Base-by-base conservation (phyloP, 2,888 invertebrate genomes). In the Tanytarsus gracilentus region DNA sequence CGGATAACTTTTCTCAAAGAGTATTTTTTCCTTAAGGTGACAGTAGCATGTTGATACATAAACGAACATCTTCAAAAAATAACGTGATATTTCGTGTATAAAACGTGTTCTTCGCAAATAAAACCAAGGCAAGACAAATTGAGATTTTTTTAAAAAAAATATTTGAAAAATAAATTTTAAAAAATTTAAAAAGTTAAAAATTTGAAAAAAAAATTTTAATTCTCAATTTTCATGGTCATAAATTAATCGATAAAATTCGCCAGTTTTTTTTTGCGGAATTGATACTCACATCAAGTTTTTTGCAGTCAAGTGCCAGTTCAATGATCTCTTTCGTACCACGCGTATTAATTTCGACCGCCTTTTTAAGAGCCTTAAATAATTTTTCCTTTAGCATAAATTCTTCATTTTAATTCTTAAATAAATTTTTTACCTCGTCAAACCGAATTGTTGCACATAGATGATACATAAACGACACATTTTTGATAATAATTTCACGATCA, bases 251-350 rank as follows among this genome's bases (percentile, higher is more conserved):
- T 83, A 18, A 95, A 73, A 3, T 88, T 77, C 63, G 83, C 81
- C 69, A 87, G 70, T 96, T 95, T 67, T 94, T 91, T 72, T 93
- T 95, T 0, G 94, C 85, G 0, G 95, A 94, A 2, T 93, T 94
- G 4, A 94, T 81, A 69, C 86, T 82, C 3, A 86, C 73, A 82
- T 82, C 76, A 49, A 98, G 76, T 6, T 88, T 79, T 68, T 86
- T 86, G 69, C 85, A 81, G 64, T 81, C 78, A 68, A 84, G 85
- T 52, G 88, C 94, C 61, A 98, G 72, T 9, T 88, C 85, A 62
- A 98, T 71, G 78, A 97, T 84, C 63, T 86, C 80, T 69, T 89
- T 88, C 0, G 95, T 94, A 30, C 94, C 97, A 61, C 92, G 79
- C 0, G 94, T 88, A 73, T 98, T 99, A 73, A 98, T 78, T 60